phyloP scores from a whole-genome alignment of 2,888 invertebrate genomes.

The Acleris cristana region DNA sequence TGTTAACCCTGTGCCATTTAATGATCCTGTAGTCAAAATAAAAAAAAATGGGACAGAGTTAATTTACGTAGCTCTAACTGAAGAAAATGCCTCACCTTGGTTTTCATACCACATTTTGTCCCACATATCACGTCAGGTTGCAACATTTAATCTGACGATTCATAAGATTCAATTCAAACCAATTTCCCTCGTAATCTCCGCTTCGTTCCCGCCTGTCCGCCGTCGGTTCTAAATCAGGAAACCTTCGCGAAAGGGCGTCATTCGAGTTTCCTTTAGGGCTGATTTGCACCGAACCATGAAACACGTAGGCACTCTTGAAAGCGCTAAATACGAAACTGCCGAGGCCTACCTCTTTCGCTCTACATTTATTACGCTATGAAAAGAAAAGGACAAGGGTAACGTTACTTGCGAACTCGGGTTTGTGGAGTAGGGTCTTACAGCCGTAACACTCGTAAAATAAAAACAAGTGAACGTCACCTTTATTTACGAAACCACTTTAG shows the following conservation, averaged over 20 bases:
- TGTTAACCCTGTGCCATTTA: too few species aligned
- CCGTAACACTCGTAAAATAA: slow-evolving; percentile 25
- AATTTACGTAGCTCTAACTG: too few species aligned
- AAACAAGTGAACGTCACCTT: slow-evolving; percentile 31
- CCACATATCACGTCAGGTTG: too few species aligned
- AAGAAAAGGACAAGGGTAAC: too few species aligned
- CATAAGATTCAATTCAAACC: background rate
- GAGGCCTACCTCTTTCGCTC: too few species aligned
- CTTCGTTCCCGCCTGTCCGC: background rate
- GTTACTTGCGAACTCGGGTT: background rate
- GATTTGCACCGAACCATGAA: slow-evolving; percentile 10
- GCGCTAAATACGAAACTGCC: too few species aligned
- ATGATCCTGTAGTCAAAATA: too few species aligned
- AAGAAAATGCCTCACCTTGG: too few species aligned
- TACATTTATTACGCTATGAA: too few species aligned
- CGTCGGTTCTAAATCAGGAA: background rate
- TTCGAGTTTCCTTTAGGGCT: slow-evolving; percentile 13
- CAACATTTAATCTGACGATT: background rate
- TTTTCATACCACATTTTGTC: too few species aligned
- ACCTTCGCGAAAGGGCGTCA: background rate
- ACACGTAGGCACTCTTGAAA: background rate
- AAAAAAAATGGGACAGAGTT: too few species aligned
- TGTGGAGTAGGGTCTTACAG: background rate
- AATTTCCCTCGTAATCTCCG: slow-evolving; percentile 8
- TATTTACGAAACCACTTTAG: slow-evolving; percentile 21